Evolutionary conservation across 2,797 vertebrate genomes (phyloP).

Genomic region (Distichodus sexfasciatus): DNA sequence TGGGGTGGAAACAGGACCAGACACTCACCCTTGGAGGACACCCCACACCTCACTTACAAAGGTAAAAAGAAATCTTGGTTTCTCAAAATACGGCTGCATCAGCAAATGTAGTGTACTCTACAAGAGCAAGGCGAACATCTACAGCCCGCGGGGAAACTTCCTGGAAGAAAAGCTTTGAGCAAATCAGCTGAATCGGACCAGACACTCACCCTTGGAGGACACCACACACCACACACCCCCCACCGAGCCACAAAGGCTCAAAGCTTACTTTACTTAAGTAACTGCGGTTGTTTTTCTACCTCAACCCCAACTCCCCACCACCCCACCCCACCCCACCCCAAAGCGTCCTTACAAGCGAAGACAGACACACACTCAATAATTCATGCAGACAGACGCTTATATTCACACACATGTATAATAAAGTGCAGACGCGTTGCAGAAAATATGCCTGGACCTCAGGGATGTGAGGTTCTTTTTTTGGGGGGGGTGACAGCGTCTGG

Average conservation of each 20-base stretch:
- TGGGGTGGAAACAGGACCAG: constrained; percentile 6
- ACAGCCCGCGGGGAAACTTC: not conserved
- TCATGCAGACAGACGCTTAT: no score
- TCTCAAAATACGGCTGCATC: no score
- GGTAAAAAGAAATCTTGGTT: no score
- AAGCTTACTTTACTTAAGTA: not conserved
- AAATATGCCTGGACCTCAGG: constrained; percentile 19
- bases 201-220: not conserved
- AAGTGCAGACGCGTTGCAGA: not conserved
- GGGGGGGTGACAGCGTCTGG: constrained; percentile 35
- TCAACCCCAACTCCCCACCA: no score
- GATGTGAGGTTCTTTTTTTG: not conserved
- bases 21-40: not conserved
- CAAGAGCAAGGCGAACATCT: not conserved
- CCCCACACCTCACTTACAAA: not conserved
- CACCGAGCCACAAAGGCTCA: not conserved
- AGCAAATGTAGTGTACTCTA: no score
- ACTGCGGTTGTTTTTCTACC: not conserved
- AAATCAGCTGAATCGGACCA: not conserved
- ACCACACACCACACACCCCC: not conserved
- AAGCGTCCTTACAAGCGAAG: not conserved
- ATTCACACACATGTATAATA: no score
- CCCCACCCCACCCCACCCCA: not conserved
- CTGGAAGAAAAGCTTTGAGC: not conserved
- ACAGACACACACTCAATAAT: constrained; percentile 35